Evolutionary conservation across 2,888 invertebrate species (phyloP).

Genomic region (Boloria selene): DNA sequence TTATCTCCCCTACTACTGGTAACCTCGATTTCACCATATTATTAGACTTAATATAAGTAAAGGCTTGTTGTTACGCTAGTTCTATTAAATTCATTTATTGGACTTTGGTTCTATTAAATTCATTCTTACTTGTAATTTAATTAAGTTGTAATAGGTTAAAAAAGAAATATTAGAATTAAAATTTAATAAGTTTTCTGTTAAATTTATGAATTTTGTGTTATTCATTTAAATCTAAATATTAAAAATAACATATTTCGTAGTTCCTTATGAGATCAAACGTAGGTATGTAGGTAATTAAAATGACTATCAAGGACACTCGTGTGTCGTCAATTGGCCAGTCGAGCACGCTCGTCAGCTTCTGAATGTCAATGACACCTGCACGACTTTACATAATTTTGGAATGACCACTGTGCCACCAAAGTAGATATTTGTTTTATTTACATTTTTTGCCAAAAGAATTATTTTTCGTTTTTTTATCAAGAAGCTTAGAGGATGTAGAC

Average conservation of each 20-base stretch:
- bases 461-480: too few relatives aligned
- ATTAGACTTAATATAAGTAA: too few relatives aligned
- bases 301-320: constrained; percentile 51
- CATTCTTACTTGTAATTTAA: too few relatives aligned
- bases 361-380: constrained; percentile 53
- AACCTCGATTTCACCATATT: not conserved
- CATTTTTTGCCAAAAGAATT: not conserved
- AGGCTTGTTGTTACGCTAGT: too few relatives aligned
- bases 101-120: too few relatives aligned
- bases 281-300: constrained; percentile 17
- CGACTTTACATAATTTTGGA: constrained; percentile 49
- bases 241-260: constrained; percentile 9
- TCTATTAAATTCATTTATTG: too few relatives aligned
- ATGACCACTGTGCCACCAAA: constrained; percentile 4
- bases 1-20: constrained; percentile 7
- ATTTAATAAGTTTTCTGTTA: too few relatives aligned
- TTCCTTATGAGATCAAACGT: constrained; percentile 6
- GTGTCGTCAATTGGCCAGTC: constrained; percentile 54
- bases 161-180: too few relatives aligned
- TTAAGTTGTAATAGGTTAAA: too few relatives aligned
- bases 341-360: constrained; percentile 50
- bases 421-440: not conserved
- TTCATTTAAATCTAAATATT: too few relatives aligned
- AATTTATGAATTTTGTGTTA: too few relatives aligned
- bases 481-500: too few relatives aligned